Conservation (phyloP, 2,888 invertebrate genomes). For the Noctuana brunneofusca region DNA sequence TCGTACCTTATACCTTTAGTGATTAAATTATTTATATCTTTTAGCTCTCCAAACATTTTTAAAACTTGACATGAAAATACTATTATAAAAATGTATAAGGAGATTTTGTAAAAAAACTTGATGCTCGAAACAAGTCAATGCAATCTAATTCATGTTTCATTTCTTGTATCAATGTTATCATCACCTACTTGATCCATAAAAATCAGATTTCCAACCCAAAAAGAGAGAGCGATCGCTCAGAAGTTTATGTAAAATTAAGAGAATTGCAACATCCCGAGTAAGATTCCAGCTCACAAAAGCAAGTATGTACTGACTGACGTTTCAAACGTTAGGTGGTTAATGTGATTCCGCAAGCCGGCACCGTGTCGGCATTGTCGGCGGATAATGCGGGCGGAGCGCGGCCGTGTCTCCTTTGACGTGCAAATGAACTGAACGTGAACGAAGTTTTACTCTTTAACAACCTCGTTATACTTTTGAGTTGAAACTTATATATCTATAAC, state of each 20-base stretch:
- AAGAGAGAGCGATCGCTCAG: too few relatives aligned
- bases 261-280: background rate
- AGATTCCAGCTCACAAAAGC: background rate
- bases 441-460: background rate
- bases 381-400: background rate
- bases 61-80: too few relatives aligned
- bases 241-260: background rate
- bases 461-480: background rate
- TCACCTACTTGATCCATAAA: too few relatives aligned
- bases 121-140: too few relatives aligned
- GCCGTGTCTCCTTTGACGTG: background rate
- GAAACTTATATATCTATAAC: too few relatives aligned
- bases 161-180: too few relatives aligned
- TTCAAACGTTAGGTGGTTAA: background rate
- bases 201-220: too few relatives aligned
- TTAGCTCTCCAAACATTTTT: too few relatives aligned
- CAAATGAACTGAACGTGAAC: background rate
- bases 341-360: background rate
- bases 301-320: background rate
- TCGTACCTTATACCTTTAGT: background rate
- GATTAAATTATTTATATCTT: too few relatives aligned
- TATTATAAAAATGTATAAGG: too few relatives aligned
- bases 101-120: too few relatives aligned
- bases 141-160: too few relatives aligned
- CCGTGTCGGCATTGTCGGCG: background rate